Evolutionary conservation across 2,113 vertebrate species (phyloP).

Genomic region (Pandion haliaetus): DNA sequence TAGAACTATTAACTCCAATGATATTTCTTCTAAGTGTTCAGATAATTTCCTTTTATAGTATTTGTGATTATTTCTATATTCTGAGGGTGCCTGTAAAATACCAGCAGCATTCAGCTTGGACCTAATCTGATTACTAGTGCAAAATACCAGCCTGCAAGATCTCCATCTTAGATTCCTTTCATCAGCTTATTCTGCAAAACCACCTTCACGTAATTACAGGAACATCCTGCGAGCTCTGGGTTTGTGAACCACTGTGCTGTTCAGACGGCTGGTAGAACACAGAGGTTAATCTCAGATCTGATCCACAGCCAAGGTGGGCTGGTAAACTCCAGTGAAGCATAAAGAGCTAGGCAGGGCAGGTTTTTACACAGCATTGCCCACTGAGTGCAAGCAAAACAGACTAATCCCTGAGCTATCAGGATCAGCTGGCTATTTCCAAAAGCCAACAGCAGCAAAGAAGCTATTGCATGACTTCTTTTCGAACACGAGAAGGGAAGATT

Average conservation of each 20-base stretch:
- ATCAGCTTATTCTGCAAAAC: neutral
- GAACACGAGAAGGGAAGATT: neutral
- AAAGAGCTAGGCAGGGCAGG: neutral
- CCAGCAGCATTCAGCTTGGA: neutral
- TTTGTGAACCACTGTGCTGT: neutral
- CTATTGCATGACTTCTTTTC: neutral
- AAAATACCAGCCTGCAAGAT: neutral
- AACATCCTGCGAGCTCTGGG: neutral
- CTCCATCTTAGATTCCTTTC: neutral
- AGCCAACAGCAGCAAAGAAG: slow-evolving; percentile 13
- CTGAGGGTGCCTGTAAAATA: neutral
- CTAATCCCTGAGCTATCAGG: slow-evolving; percentile 34
- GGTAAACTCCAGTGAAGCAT: neutral
- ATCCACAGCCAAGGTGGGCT: neutral
- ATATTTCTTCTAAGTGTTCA: neutral
- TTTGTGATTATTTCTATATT: neutral
- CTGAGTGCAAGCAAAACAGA: slow-evolving; percentile 22
- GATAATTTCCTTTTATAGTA: neutral
- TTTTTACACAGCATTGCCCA: neutral
- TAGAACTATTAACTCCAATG: neutral
- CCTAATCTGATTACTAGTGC: neutral
- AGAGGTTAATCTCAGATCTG: neutral
- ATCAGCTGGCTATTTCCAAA: slow-evolving; percentile 46
- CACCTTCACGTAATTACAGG: neutral
- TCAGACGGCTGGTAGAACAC: neutral